A percentile compares a stretch with the other conserved stretches of the same genome.
Conservation (phyloP, 2,113 vertebrate genomes). For the Calcarius ornatus region DNA sequence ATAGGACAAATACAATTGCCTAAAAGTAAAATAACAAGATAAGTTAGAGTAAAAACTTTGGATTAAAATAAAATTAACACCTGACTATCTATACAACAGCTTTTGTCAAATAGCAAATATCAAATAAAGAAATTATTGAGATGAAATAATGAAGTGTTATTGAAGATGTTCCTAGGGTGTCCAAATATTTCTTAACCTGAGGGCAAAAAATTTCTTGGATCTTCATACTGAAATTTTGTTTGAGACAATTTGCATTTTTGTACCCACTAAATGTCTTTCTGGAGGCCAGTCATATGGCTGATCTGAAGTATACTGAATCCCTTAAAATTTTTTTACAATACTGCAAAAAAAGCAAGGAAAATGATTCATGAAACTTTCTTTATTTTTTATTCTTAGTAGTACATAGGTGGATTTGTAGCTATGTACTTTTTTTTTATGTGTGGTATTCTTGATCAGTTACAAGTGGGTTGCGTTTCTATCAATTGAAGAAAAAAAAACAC, state of each 20-base stretch:
- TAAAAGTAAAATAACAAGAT: not conserved
- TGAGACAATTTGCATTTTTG: not conserved
- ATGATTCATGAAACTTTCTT: rapidly evolving
- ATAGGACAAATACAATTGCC: not conserved
- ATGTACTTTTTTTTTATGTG: not conserved
- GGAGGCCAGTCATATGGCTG: not conserved
- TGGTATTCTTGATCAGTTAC: not conserved
- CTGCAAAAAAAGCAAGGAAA: not conserved
- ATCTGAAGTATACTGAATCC: not conserved
- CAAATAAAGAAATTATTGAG: not conserved
- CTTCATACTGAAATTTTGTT: not conserved
- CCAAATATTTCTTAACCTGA: not conserved
- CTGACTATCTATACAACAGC: not conserved
- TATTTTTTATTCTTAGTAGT: not conserved
- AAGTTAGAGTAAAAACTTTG: not conserved
- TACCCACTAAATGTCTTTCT: not conserved
- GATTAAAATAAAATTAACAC: not conserved
- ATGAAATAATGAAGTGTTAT: not conserved
- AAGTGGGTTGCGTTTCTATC: not conserved
- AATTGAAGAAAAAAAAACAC: not conserved
- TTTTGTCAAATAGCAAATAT: not conserved
- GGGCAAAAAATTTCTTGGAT: not conserved
- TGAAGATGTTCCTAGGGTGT: not conserved
- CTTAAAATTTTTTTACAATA: not conserved
- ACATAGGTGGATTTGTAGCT: not conserved